Base-by-base conservation (phyloP, 2,113 vertebrate genomes). In the Cercopithecus mona region DNA sequence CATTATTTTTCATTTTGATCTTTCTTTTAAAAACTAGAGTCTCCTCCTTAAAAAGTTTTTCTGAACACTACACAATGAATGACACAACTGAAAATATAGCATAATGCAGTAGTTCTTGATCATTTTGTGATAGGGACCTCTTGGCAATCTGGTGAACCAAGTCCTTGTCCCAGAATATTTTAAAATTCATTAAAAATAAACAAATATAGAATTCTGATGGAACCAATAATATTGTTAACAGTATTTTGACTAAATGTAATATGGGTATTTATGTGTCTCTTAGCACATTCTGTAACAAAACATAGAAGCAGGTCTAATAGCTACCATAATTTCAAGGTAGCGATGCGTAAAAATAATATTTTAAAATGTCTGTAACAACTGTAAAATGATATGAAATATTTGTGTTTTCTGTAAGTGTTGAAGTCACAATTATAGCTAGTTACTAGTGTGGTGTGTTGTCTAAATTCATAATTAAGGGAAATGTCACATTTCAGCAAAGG, bases 381-480 rank as follows among this genome's bases (percentile, higher is more conserved):
- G 3, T 52, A 90, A 90, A 68, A 78, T 80, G 14, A 61, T 43
- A 50, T 38, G 4, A 80, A 73, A 61, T 45, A 2, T 23, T 38
- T 55, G 3, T 45, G 40, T 68, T 85, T 95, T 96, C 10, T 88
- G 8, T 40, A 76, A 72, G 23, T 59, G n/a, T 78, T 90, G 3
- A 68, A 81, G 55, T 68, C 5, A 90, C 9, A 95, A 9, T 75
- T 73, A 66, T 4, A 78, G 7, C 17, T 50, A 64, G 14, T 76
- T 32, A 22, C 16, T 27, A 52, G 32, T 79, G 25, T 52, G 23
- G 4, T 45, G 0, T 64, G 8, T 17, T 96, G 1, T 18, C 35
- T 50, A 81, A 93, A 83, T 87, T 79, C 38, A 83, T 48, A 84
- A 80, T 78, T 55, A 72, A 88, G 64, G 23, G 22, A 90, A 97